phyloP scores from a whole-genome alignment of 2,113 vertebrate genomes.

The Laticauda colubrina region DNA sequence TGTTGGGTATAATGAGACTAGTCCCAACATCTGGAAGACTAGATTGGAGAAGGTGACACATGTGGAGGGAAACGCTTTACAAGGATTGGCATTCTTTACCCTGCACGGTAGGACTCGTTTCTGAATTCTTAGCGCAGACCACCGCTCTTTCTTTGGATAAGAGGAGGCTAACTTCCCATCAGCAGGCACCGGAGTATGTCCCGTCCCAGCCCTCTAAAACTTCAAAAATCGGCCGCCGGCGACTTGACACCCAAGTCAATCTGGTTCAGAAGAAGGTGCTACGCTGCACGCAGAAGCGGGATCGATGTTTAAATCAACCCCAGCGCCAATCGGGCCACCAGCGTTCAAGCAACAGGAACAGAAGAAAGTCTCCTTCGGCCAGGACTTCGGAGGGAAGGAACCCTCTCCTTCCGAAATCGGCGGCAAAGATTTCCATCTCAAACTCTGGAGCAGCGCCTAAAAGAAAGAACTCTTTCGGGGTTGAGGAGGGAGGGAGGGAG shows the following conservation, averaged over 20 bases:
- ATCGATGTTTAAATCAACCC: background rate
- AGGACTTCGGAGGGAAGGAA: background rate
- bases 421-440: background rate
- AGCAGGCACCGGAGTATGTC: background rate
- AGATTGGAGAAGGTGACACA: background rate
- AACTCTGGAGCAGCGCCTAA: background rate
- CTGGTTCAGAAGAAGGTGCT: background rate
- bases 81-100: background rate
- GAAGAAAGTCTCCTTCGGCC: background rate
- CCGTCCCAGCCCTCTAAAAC: background rate
- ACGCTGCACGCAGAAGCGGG: background rate
- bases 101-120: background rate
- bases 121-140: background rate
- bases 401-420: background rate
- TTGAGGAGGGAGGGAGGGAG: background rate
- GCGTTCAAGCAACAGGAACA: background rate
- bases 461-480: background rate
- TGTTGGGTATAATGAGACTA: background rate
- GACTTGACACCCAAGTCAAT: background rate
- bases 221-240: background rate
- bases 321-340: background rate
- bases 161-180: background rate
- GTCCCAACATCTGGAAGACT: background rate
- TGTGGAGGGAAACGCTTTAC: background rate
- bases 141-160: background rate